These are phyloP conservation scores for Papilio elwesi DNA, from an alignment of 2,888 invertebrate genomes.

Conservation along the genomic window DNA sequence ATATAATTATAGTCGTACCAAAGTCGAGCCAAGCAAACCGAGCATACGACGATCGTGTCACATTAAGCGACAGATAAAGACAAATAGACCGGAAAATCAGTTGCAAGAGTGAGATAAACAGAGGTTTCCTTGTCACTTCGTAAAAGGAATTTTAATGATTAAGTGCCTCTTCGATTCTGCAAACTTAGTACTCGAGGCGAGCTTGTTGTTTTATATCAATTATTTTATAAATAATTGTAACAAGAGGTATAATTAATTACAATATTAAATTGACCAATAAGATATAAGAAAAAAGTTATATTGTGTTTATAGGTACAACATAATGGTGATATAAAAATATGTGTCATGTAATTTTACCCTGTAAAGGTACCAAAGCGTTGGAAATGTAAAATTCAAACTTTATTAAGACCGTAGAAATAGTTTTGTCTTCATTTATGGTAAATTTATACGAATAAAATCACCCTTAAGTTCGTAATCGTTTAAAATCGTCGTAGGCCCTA, in stretches of 20 bases:
- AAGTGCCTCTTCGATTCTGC: constrained; percentile 51
- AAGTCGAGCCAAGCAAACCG: constrained; percentile 70
- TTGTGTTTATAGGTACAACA: too few species aligned
- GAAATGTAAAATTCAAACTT: too few species aligned
- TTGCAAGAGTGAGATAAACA: constrained; percentile 74
- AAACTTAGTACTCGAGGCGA: constrained; percentile 19
- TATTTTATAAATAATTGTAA: constrained; percentile 12
- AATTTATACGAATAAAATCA: too few species aligned
- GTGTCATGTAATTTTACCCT: too few species aligned
- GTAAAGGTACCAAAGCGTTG: too few species aligned
- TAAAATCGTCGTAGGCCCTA: too few species aligned
- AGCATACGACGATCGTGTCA: constrained; percentile 79
- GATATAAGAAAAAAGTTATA: too few species aligned
- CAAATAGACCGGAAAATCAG: constrained; percentile 82
- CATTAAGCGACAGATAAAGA: constrained; percentile 80
- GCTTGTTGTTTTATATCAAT: constrained; percentile 35
- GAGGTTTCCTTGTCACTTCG: constrained; percentile 66
- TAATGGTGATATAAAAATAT: too few species aligned
- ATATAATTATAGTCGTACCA: constrained; percentile 54
- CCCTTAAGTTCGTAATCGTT: too few species aligned
- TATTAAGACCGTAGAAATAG: too few species aligned
- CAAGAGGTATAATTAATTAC: neutral
- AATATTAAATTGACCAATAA: too few species aligned
- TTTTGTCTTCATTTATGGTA: too few species aligned
- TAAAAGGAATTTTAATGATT: constrained; percentile 78